These are phyloP conservation scores for Dolichotis patagonum DNA, from an alignment of 2,113 vertebrate species.

Conservation along the genomic window DNA sequence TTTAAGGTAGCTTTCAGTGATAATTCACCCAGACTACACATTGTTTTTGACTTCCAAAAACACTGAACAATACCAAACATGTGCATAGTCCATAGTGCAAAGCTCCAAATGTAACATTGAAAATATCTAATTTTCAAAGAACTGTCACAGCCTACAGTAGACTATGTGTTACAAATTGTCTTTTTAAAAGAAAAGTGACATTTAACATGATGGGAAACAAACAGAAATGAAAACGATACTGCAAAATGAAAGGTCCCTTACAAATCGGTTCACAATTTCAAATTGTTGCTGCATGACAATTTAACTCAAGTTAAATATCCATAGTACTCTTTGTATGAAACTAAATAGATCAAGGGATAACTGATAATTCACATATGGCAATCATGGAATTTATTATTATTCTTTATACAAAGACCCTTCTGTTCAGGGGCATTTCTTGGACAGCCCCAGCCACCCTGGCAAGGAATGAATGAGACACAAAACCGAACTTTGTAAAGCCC, in stretches of 20 bases:
- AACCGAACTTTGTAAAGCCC: slow-evolving; percentile 80
- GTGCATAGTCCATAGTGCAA: background rate
- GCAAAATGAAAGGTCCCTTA: slow-evolving; percentile 46
- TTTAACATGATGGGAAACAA: slow-evolving; percentile 35
- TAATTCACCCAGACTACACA: background rate
- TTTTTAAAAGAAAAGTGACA: background rate
- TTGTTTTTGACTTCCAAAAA: background rate
- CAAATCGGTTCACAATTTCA: slow-evolving; percentile 59
- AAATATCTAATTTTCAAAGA: background rate
- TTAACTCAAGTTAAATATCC: slow-evolving; percentile 77
- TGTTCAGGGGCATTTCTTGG: slow-evolving; percentile 86
- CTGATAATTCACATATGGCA: slow-evolving; percentile 79
- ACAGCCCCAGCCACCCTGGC: slow-evolving; percentile 80
- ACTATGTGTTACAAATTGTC: background rate
- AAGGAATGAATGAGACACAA: slow-evolving; percentile 84
- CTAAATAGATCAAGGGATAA: slow-evolving; percentile 49
- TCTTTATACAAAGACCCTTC: slow-evolving; percentile 84
- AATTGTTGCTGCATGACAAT: slow-evolving; percentile 26
- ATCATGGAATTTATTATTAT: slow-evolving; percentile 76
- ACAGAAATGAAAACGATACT: slow-evolving; percentile 51
- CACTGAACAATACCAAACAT: background rate
- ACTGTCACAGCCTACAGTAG: background rate
- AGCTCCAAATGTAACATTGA: background rate
- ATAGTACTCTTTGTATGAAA: slow-evolving; percentile 67
- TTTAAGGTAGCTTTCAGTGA: background rate